Base-by-base conservation (phyloP, 2,797 vertebrate genomes). In the Paguma larvata region DNA sequence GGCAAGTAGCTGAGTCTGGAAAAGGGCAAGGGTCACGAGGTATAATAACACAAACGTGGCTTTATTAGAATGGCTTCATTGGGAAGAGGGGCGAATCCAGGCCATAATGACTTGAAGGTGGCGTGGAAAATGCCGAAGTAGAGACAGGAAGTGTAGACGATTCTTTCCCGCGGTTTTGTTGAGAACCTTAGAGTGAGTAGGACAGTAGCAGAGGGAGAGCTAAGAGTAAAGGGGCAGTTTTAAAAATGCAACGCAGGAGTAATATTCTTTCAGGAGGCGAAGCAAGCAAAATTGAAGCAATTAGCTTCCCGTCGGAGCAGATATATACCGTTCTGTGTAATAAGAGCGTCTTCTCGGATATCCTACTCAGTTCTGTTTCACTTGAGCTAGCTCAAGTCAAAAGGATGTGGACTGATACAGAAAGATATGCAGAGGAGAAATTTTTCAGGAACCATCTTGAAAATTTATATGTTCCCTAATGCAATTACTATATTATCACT, bases 361-460 rank as follows among this genome's bases (percentile, higher is more conserved):
- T 2, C 23, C 62, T 67, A 27, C 59, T 53, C 25, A 19, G 73
- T 65, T 92, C 77, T 89, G 30, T 88, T 92, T 95, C 63, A n/a
- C 30, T 53, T 65, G 75, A 83, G 44, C 38, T 85, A 30, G 23
- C 34, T 78, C 72, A 83, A 85, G n/a, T 91, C 38, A 82, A 92
- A 95, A 88, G 38, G 27, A 68, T 53, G 41, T 53, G 93, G 91
- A 75, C 30, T 65, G 73, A 85, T 56, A 65, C 18, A 91, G 51
- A 96, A 90, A 83, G 44, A 82, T 70, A 11, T 90, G 80, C 41
- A 84, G 41, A 41, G 56, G 72, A 85, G 83, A 93, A 34, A 62
- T 18, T 85, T 92, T 91, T 86, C n/a, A 18, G 67, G 63, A 94
- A 67, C 90, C 73, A 70, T 79, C 68, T 92, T 95, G 95, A 97